Conservation (phyloP, 2,888 invertebrate species). For the Callimorpha dominula region DNA sequence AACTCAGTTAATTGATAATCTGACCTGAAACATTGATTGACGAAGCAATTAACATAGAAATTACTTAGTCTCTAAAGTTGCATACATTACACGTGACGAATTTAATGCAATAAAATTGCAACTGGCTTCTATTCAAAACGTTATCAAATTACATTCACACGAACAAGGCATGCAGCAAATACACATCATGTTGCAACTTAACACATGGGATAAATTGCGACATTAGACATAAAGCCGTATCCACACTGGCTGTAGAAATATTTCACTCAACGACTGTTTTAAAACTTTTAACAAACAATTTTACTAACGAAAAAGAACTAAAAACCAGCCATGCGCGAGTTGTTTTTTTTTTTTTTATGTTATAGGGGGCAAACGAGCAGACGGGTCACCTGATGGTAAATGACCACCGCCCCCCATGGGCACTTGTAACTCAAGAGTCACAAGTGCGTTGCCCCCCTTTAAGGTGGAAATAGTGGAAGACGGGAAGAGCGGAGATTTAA, state of each 20-base stretch:
- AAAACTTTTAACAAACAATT: no score
- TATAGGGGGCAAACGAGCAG: no score
- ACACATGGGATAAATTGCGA: constrained; percentile 41
- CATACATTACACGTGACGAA: background rate
- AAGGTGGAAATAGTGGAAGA: no score
- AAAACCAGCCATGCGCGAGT: no score
- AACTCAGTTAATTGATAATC: background rate
- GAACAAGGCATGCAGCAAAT: background rate
- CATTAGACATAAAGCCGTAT: constrained; percentile 39
- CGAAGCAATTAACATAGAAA: background rate
- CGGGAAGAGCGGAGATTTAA: no score
- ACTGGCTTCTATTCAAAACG: constrained; percentile 1
- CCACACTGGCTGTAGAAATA: constrained; percentile 20
- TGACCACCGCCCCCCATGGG: no score
- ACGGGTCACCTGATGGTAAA: no score
- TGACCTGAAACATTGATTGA: background rate
- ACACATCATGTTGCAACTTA: constrained; percentile 37
- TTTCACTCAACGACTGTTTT: background rate
- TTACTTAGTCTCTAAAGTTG: background rate
- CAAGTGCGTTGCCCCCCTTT: no score
- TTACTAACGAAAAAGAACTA: no score
- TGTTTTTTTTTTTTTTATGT: no score
- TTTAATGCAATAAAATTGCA: background rate
- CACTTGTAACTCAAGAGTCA: no score
- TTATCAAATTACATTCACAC: constrained; percentile 14